Evolutionary conservation across 2,888 invertebrate genomes (phyloP).

Genomic region (Blastobasis lacticolella): DNA sequence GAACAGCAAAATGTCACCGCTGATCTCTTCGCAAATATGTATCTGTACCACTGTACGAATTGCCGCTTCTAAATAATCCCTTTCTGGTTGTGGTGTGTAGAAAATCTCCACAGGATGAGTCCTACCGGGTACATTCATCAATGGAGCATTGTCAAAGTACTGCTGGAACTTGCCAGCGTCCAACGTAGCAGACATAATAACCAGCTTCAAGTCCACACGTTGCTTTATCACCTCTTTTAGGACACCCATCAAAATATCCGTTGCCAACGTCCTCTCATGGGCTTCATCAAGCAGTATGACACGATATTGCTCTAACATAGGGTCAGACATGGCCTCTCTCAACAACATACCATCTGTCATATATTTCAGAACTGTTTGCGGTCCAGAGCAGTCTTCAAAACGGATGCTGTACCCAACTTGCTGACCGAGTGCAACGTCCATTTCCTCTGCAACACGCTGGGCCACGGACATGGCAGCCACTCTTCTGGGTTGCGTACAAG

Average conservation of each 20-base stretch:
- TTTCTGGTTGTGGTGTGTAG: constrained; percentile 98
- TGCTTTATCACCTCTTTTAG: constrained; percentile 97
- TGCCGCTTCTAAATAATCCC: constrained; percentile 97
- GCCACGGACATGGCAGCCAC: constrained; percentile 99
- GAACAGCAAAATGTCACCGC: constrained; percentile 94
- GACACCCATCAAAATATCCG: constrained; percentile 99
- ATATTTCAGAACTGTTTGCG: constrained; percentile 95
- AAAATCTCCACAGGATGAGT: constrained; percentile 83
- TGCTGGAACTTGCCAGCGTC: constrained; percentile 99
- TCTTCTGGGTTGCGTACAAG: constrained; percentile 96
- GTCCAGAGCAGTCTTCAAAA: constrained; percentile 98
- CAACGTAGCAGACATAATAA: constrained; percentile 99
- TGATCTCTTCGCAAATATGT: constrained; percentile 94
- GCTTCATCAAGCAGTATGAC: constrained; percentile 98
- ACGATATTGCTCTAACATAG: constrained; percentile 96
- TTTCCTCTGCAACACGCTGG: constrained; percentile 98
- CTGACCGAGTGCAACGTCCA: constrained; percentile 93
- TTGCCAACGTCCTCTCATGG: constrained; percentile 98
- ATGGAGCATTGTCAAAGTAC: constrained; percentile 98
- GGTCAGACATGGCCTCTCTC: constrained; percentile 99
- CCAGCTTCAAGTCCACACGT: constrained; percentile 93
- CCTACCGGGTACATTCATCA: constrained; percentile 96
- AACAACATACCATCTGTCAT: constrained; percentile 99
- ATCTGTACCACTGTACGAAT: constrained; percentile 96
- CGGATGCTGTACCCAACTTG: constrained; percentile 84